Conservation (phyloP, 2,113 vertebrate species). For the Lanius collurio region DNA sequence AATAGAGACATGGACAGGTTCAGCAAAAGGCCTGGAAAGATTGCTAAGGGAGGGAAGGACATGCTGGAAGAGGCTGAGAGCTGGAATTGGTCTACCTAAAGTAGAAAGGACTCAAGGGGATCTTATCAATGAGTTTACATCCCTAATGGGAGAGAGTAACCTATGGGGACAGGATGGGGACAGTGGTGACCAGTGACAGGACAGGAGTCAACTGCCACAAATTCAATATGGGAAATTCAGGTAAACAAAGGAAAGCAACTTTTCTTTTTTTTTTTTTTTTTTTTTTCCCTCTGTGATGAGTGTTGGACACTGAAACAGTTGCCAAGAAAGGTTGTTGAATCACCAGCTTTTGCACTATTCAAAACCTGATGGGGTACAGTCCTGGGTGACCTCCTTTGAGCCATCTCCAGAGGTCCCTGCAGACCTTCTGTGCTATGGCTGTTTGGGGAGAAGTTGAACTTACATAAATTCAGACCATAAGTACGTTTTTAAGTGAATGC, state of each 20-base stretch:
- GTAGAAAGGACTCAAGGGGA: background rate
- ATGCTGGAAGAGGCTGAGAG: background rate
- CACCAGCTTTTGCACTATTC: background rate
- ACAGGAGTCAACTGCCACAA: background rate
- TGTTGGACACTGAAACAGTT: background rate
- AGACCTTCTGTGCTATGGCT: background rate
- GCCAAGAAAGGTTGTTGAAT: background rate
- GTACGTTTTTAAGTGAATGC: background rate
- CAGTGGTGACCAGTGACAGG: no score
- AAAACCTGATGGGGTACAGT: background rate
- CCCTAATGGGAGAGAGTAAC: background rate
- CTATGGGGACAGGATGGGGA: background rate
- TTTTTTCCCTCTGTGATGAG: background rate
- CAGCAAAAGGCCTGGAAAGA: background rate
- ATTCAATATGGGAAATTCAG: background rate
- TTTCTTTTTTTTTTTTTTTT: no score
- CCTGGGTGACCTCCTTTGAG: background rate
- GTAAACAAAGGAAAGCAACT: background rate
- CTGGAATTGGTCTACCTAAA: background rate
- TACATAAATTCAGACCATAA: background rate
- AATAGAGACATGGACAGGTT: background rate
- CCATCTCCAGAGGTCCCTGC: background rate
- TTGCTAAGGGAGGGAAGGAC: background rate
- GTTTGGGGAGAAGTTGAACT: background rate
- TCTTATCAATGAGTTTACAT: background rate